Percentiles rank a stretch among this genome's conserved stretches.
Evolutionary conservation across 2,113 vertebrate genomes (phyloP).

Genomic region (Alaudala cheleensis): DNA sequence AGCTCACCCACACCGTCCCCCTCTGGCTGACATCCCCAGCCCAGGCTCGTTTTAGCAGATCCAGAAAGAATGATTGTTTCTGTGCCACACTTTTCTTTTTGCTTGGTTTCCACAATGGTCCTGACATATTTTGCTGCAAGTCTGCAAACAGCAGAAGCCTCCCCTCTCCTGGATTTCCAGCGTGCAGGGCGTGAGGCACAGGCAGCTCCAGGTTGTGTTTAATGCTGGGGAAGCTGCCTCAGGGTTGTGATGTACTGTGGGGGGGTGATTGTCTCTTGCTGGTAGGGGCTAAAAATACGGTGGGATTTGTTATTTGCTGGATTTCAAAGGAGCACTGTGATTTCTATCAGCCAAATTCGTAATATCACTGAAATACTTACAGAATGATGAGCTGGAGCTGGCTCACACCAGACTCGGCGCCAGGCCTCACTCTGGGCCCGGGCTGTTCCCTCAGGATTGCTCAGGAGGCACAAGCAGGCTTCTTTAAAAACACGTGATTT

Average conservation of each 20-base stretch:
- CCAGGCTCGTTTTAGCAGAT: background rate
- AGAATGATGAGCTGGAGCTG: background rate
- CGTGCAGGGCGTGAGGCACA: background rate
- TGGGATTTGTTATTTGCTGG: background rate
- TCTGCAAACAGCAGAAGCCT: background rate
- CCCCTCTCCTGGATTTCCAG: background rate
- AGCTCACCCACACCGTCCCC: background rate
- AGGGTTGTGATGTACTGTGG: background rate
- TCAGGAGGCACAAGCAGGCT: background rate
- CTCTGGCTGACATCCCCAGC: background rate
- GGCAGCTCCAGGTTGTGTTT: background rate
- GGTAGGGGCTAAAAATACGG: background rate
- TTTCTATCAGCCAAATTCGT: background rate
- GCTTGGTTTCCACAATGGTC: background rate
- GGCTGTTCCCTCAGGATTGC: background rate
- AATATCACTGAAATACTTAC: background rate
- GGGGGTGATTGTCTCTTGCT: background rate
- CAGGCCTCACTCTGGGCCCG: background rate
- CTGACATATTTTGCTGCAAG: background rate
- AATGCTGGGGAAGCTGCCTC: background rate
- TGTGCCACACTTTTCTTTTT: background rate
- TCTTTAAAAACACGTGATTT: background rate
- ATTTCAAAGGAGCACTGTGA: background rate
- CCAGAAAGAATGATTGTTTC: background rate
- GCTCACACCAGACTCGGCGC: background rate